Base-by-base conservation (phyloP, 2,888 invertebrate genomes). In the Troides oblongomaculatus region DNA sequence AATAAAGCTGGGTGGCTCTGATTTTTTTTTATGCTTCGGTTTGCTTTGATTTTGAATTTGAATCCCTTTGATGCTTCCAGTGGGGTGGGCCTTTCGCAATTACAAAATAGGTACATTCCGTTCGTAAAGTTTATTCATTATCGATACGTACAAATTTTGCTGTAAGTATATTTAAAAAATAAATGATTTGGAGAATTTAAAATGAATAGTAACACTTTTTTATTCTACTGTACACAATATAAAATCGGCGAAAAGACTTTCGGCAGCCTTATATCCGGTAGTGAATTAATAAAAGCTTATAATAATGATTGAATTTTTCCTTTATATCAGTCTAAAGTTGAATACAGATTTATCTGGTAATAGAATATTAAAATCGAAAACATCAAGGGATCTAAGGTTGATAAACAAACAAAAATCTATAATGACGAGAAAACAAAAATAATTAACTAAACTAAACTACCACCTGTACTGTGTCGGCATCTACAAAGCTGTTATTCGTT, bases 1-100 rank as follows among this genome's bases (percentile, higher is more conserved):
- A 90, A 89, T 89, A 90, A 86, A 81, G 80, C 79, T 86, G 88
- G 87, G 88, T 86, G 88, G 87, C 80, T 79, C 81, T 74, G 71
- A 21, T 74, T 70, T 75, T 58, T 57, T 76, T 76, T 78, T 68
- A 64, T 72, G 65, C 73, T 71, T 72, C 71, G 73, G 74, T 73
- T 73, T 73, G 68, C 71, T 75, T 75, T 72, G 69, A 71, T 67
- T 75, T 74, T 71, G 67, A 70, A 71, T 72, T 72, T 76, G 73
- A 73, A 80, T 76, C 73, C 74, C 74, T 78, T 77, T 79, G 76
- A 76, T 71, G 71, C 67, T 39, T 61, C 58, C 62, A 67, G 71
- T 67, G 61, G 67, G 62, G 66, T 66, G 58, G 50, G 56, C 25
- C 59, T 66, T 57, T 25, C 10, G 39, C n/a, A n/a, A 58, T 58